phyloP scores from a whole-genome alignment of 2,888 invertebrate genomes.

The Quadroppia sp. region DNA sequence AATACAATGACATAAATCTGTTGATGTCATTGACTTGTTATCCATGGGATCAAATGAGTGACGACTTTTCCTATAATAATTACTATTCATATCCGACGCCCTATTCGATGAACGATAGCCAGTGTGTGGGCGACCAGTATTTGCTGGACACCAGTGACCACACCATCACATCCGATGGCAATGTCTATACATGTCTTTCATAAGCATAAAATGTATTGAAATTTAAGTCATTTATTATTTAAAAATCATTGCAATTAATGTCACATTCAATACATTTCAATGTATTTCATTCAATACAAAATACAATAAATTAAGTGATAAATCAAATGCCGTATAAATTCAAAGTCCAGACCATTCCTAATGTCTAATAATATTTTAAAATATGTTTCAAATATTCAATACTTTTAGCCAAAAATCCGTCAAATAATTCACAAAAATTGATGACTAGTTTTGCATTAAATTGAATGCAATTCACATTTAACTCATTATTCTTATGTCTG shows the following conservation, averaged over 20 bases:
- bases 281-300: too few relatives aligned
- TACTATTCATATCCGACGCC: neutral
- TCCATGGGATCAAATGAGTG: neutral
- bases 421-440: neutral
- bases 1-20: neutral
- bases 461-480: neutral
- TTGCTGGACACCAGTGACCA: neutral
- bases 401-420: too few relatives aligned
- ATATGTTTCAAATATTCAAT: too few relatives aligned
- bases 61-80: too few relatives aligned
- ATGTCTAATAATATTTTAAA: too few relatives aligned
- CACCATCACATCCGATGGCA: constrained; percentile 28
- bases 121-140: neutral
- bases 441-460: neutral
- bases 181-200: constrained; percentile 27
- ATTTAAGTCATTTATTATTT: too few relatives aligned
- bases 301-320: too few relatives aligned
- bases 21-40: neutral
- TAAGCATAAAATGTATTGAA: too few relatives aligned
- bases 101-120: neutral
- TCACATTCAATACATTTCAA: too few relatives aligned
- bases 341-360: too few relatives aligned
- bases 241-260: too few relatives aligned
- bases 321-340: too few relatives aligned
- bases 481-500: neutral